These are phyloP conservation scores for Muraenolepis orangiensis DNA, from an alignment of 2,797 vertebrate species.

Conservation along the genomic window DNA sequence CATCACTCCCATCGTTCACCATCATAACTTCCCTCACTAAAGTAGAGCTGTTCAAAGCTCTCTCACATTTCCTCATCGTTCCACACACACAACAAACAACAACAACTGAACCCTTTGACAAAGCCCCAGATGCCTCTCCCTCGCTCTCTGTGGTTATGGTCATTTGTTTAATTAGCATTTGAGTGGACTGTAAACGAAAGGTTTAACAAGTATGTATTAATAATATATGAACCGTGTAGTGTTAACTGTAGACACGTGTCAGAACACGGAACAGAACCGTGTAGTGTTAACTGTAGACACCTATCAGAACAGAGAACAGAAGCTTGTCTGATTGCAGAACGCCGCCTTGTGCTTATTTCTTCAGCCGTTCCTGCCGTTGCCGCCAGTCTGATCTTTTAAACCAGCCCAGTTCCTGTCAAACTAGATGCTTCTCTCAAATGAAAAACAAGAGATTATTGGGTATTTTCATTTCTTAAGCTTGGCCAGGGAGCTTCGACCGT, in stretches of 20 bases:
- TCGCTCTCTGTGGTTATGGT: neutral
- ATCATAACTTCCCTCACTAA: conserved; percentile 5
- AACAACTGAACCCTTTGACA: neutral
- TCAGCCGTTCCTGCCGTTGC: neutral
- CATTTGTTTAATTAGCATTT: conserved; percentile 35
- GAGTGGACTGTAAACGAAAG: conserved; percentile 41
- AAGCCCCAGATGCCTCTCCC: conserved; percentile 16
- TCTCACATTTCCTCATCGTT: conserved; percentile 25
- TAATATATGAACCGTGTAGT: conserved; percentile 20
- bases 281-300: conserved; percentile 19
- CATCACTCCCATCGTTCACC: neutral
- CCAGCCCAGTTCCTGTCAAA: conserved; percentile 19
- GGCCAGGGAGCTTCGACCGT: conserved; percentile 3
- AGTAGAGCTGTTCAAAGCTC: conserved; percentile 9
- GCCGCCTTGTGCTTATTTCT: neutral
- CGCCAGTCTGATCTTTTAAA: conserved; percentile 12
- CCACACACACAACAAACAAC: conserved; percentile 38
- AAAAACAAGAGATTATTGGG: neutral
- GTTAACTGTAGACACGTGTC: conserved; percentile 11
- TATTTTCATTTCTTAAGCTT: neutral
- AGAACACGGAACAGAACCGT: conserved; percentile 11
- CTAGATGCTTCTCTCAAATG: neutral
- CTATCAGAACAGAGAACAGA: conserved; percentile 15
- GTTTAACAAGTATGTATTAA: conserved; percentile 10
- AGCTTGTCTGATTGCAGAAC: neutral